These are phyloP conservation scores for Leptopilina drosophilae DNA, from an alignment of 2,888 invertebrate genomes.

Conservation along the genomic window DNA sequence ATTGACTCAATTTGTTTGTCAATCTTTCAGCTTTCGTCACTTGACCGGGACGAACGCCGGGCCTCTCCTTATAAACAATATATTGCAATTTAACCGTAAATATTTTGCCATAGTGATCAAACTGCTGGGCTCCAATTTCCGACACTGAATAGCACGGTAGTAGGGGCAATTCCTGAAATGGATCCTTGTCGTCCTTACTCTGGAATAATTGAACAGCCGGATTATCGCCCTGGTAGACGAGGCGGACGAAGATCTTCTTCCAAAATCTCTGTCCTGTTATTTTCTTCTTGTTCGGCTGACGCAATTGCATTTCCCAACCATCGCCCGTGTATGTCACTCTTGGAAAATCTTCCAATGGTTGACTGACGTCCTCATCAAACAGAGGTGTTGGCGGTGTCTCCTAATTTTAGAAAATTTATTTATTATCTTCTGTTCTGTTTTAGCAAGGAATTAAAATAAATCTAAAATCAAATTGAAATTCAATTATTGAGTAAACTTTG, in stretches of 20 bases:
- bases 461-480: background rate
- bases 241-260: conserved; percentile 95
- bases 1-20: conserved; percentile 93
- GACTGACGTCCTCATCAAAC: conserved; percentile 95
- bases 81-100: conserved; percentile 98
- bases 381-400: conserved; percentile 95
- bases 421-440: too few species aligned
- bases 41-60: conserved; percentile 96
- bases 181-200: conserved; percentile 90
- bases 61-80: conserved; percentile 98
- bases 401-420: conserved; percentile 69
- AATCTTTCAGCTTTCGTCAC: conserved; percentile 95
- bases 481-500: too few species aligned
- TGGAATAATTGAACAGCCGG: conserved; percentile 92
- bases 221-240: conserved; percentile 88
- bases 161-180: conserved; percentile 95
- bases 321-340: conserved; percentile 86
- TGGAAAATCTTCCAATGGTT: conserved; percentile 94
- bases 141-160: conserved; percentile 97
- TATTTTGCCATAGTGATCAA: conserved; percentile 99
- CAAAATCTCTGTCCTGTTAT: conserved; percentile 96
- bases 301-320: conserved; percentile 97
- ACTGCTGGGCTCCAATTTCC: conserved; percentile 96
- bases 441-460: too few species aligned
- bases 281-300: conserved; percentile 98